Evolutionary conservation across 1,140 invertebrate species (phyloP).

Genomic region (Oreohelix idahoensis): DNA sequence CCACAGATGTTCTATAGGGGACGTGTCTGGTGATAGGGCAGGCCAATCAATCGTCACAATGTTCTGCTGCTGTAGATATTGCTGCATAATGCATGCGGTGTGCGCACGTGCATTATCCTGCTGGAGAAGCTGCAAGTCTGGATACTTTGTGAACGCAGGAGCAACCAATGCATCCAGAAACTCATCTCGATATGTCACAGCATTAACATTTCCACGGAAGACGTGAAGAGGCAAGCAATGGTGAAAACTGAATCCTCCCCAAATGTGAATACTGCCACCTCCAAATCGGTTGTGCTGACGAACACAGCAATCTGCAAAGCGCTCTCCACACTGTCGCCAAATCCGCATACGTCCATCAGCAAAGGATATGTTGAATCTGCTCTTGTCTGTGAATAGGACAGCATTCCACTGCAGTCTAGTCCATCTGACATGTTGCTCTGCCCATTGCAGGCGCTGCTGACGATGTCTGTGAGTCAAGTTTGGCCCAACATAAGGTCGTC

Average conservation of each 20-base stretch:
- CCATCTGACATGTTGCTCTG: conserved; percentile 6
- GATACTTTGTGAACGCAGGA: no score
- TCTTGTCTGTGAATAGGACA: neutral
- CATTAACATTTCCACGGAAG: neutral
- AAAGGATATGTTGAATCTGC: neutral
- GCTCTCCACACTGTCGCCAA: neutral
- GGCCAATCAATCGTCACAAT: no score
- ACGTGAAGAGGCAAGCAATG: neutral
- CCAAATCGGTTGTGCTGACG: neutral
- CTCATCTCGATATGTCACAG: no score
- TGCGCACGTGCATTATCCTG: no score
- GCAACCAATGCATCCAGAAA: no score
- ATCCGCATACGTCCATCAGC: neutral
- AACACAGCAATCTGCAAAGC: conserved; percentile 2
- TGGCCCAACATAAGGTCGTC: neutral
- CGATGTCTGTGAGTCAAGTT: conserved; percentile 5
- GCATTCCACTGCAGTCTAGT: neutral
- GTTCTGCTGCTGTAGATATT: no score
- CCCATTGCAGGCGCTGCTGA: conserved; percentile 3
- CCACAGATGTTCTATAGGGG: no score
- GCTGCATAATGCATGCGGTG: no score
- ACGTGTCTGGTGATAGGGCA: no score
- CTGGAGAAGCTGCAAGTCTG: no score
- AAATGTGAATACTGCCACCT: neutral
- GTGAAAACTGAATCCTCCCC: neutral